These are phyloP conservation scores for Sycophila texana DNA, from an alignment of 2,888 invertebrate genomes.

Conservation along the genomic window DNA sequence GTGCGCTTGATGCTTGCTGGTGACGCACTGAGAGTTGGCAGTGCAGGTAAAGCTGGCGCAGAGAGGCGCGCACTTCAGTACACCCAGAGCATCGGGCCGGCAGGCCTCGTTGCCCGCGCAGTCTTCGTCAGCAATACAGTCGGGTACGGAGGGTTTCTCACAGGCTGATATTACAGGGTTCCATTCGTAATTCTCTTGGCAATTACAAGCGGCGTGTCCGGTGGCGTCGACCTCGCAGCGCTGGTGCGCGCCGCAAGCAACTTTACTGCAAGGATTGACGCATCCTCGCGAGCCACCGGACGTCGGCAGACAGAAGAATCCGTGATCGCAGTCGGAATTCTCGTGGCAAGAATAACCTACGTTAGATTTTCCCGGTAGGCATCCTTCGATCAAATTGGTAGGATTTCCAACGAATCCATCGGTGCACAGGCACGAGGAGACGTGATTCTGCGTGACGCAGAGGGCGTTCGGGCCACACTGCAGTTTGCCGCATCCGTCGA, in stretches of 20 bases:
- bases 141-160: conserved; percentile 91
- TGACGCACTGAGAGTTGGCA: conserved; percentile 87
- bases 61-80: conserved; percentile 87
- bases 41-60: conserved; percentile 91
- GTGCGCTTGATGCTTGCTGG: conserved; percentile 83
- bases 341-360: conserved; percentile 80
- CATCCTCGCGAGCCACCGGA: conserved; percentile 83
- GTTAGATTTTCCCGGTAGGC: conserved; percentile 83
- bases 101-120: conserved; percentile 85
- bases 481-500: conserved; percentile 90
- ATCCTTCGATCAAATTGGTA: conserved; percentile 86
- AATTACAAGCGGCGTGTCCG: conserved; percentile 87
- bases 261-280: conserved; percentile 86
- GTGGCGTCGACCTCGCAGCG: conserved; percentile 82
- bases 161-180: conserved; percentile 89
- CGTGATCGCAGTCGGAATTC: conserved; percentile 84
- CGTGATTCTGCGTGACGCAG: conserved; percentile 89
- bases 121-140: conserved; percentile 84
- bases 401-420: conserved; percentile 90
- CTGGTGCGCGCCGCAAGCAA: conserved; percentile 90
- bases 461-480: conserved; percentile 94
- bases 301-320: conserved; percentile 82
- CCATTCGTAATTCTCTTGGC: conserved; percentile 87
- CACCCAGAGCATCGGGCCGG: conserved; percentile 89
- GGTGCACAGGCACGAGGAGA: conserved; percentile 90